Evolutionary conservation across 1,140 invertebrate species (phyloP).

Genomic region (Lordiphosa clarofinis): DNA sequence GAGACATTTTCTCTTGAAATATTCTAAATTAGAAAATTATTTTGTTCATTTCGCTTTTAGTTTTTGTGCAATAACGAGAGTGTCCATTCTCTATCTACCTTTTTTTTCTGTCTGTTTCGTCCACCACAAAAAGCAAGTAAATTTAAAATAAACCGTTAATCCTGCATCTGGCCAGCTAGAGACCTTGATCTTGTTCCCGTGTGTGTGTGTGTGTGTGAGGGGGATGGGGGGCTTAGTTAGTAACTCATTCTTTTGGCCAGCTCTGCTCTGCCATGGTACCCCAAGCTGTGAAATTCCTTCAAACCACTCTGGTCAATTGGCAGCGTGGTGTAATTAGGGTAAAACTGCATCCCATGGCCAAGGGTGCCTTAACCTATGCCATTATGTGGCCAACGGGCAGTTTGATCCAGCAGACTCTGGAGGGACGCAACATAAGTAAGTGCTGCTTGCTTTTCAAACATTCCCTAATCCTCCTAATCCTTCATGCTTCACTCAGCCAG

Average conservation of each 20-base stretch:
- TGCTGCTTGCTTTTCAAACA: slow-evolving; percentile 14
- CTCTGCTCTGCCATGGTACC: slow-evolving; percentile 27
- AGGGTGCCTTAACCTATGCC: slow-evolving; percentile 87
- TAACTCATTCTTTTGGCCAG: neutral
- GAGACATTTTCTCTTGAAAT: slow-evolving; percentile 7
- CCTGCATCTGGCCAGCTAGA: too few species aligned
- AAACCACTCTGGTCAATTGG: slow-evolving; percentile 29
- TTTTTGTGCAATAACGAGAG: slow-evolving; percentile 37
- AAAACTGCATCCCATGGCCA: slow-evolving; percentile 78
- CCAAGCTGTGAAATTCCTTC: slow-evolving; percentile 32
- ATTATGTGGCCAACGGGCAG: slow-evolving; percentile 86
- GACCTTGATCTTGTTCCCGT: too few species aligned
- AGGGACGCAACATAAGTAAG: slow-evolving; percentile 74
- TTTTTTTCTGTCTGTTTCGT: too few species aligned
- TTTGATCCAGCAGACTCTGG: slow-evolving; percentile 83
- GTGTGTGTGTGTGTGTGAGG: too few species aligned
- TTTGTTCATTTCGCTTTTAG: slow-evolving; percentile 22
- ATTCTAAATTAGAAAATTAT: slow-evolving; percentile 34
- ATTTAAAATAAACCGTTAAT: too few species aligned
- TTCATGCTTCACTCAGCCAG: slow-evolving; percentile 45
- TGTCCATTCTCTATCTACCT: too few species aligned
- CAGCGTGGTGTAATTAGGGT: slow-evolving; percentile 4
- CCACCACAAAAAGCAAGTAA: too few species aligned
- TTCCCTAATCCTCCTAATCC: neutral
- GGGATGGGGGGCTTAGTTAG: too few species aligned